Evolutionary conservation across 2,113 vertebrate genomes (phyloP).

Genomic region (Origma solitaria): DNA sequence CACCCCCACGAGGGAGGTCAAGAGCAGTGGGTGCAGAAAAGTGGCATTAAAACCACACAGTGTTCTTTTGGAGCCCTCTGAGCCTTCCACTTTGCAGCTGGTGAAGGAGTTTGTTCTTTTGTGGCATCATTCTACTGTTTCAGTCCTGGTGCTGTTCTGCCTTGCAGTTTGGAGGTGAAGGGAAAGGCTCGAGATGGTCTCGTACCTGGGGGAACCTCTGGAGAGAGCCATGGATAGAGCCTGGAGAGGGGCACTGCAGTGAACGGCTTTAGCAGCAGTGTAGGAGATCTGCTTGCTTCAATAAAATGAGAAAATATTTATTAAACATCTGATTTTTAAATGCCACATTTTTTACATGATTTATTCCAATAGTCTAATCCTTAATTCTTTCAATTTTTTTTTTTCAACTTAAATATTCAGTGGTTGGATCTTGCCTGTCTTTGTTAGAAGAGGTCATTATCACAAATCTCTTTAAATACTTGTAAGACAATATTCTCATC

Average conservation of each 20-base stretch:
- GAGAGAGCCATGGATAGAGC: neutral
- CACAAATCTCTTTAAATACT: neutral
- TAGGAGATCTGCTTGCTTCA: accelerated
- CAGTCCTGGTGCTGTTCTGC: neutral
- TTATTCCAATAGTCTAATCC: neutral
- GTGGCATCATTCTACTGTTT: neutral
- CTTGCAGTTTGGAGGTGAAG: neutral
- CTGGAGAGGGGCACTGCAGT: neutral
- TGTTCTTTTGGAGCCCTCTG: neutral
- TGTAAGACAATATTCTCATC: neutral
- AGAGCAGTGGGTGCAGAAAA: neutral
- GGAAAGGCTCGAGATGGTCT: neutral
- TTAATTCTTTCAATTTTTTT: neutral
- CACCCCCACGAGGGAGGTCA: neutral
- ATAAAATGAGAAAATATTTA: neutral
- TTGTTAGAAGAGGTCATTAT: neutral
- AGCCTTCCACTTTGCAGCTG: neutral
- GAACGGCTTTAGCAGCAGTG: neutral
- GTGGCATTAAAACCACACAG: accelerated
- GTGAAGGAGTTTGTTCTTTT: neutral
- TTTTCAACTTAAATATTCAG: neutral
- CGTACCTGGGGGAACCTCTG: accelerated
- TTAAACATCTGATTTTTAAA: neutral
- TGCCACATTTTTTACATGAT: accelerated
- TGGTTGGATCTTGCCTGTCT: neutral